A percentile compares a stretch with the other conserved stretches of the same genome.
These are phyloP conservation scores for Rhipidura dahli DNA, from an alignment of 2,113 vertebrate species.

Conservation along the genomic window DNA sequence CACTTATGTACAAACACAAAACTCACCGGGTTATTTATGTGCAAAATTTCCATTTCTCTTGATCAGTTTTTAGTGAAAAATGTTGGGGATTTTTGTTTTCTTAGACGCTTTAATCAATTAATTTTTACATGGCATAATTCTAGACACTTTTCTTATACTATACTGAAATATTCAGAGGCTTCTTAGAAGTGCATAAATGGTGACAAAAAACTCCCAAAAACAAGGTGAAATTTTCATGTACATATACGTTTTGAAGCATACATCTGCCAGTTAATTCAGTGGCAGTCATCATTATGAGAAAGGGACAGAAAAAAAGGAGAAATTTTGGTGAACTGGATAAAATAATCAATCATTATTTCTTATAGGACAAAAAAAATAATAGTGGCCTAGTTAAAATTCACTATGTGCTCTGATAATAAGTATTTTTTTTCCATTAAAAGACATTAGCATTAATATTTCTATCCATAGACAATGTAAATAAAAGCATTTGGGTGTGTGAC, in stretches of 20 bases:
- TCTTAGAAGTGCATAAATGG: background rate
- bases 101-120: background rate
- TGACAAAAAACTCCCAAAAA: background rate
- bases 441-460: constrained; percentile 41
- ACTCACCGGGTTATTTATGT: background rate
- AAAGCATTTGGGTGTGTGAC: constrained; percentile 51
- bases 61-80: background rate
- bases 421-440: constrained; percentile 17
- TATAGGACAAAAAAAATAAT: background rate
- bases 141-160: background rate
- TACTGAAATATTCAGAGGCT: background rate
- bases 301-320: background rate
- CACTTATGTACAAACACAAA: background rate
- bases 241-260: background rate
- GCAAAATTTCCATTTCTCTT: background rate
- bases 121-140: background rate
- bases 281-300: background rate
- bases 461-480: constrained; percentile 51
- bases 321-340: background rate
- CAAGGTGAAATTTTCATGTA: background rate
- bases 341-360: background rate
- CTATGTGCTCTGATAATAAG: constrained; percentile 18
- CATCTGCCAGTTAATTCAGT: background rate
- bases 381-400: constrained; percentile 32
- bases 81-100: accelerated